phyloP scores from a whole-genome alignment of 2,113 vertebrate species.

The Saimiri boliviensis region DNA sequence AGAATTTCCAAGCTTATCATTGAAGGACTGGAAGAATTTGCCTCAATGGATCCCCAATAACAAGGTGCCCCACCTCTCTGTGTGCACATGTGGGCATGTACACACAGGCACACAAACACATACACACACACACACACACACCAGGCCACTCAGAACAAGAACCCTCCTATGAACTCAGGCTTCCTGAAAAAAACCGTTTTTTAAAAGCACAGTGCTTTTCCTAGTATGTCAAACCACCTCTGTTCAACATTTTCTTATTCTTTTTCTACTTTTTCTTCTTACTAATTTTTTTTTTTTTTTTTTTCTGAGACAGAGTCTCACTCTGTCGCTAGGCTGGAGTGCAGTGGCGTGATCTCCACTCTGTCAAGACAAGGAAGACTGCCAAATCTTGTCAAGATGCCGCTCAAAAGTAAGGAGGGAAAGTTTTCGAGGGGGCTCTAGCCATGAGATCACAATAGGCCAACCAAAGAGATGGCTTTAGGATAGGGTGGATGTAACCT shows the following conservation, averaged over 20 bases:
- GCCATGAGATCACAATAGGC: background rate
- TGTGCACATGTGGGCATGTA: rapidly evolving
- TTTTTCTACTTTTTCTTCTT: background rate
- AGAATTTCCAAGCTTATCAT: background rate
- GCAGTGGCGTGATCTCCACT: background rate
- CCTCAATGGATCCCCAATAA: background rate
- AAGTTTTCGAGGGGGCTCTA: background rate
- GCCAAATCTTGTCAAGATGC: background rate
- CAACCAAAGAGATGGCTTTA: background rate
- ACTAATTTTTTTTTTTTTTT: background rate
- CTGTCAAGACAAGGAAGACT: background rate
- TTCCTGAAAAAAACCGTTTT: background rate
- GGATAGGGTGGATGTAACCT: background rate
- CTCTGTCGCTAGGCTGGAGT: no score
- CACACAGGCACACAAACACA: background rate
- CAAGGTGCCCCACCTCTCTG: background rate
- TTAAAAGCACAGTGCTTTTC: slow-evolving; percentile 9
- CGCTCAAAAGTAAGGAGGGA: background rate
- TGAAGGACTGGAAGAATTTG: background rate
- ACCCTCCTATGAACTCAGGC: background rate
- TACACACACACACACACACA: background rate
- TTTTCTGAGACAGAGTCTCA: no score
- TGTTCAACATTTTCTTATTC: background rate
- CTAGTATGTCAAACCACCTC: background rate
- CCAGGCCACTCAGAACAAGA: background rate